Base-by-base conservation (phyloP, 2,888 invertebrate genomes). In the Muschampia plurimacula region DNA sequence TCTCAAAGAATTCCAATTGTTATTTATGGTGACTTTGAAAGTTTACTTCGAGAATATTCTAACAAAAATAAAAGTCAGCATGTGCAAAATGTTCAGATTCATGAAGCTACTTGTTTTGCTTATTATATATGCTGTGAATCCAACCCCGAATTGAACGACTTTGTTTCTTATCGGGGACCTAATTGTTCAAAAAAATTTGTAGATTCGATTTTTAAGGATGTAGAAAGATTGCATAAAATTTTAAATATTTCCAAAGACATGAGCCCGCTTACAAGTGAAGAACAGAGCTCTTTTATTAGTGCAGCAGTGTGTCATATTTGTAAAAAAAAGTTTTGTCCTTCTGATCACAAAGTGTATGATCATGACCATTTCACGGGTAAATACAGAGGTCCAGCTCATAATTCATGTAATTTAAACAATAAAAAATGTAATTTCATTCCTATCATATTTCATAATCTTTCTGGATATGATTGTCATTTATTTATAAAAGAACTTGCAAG, bases 341-440 rank as follows among this genome's bases (percentile, higher is more conserved):
- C 62, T 13, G 62, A 63, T 41, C 15, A 63, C 62, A 63, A 63
- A 63, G 62, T 63, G 8, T 41, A 41, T 63, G 62, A 63, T 41
- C 62, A 63, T 63, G 62, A 63, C 62, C 62, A 63, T 41, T 63
- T 63, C 62, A 63, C 62, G 10, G 62, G 62, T 63, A 63, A 63
- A 63, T 63, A 63, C 62, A 63, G 62, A 63, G 62, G 62, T 39
- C 41, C 62, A 63, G 62, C 62, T 63, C 41, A 75, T 63, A 13
- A 69, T 66, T 65, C 32, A 22, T 79, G 77, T 67, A 79, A 78
- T 63, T 65, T 81, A 49, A 63, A 52, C 10, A 75, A 67, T 62
- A 75, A 41, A 72, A 73, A 75, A 13, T 71, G 74, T 59, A 39
- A 74, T 65, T 80, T 79, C 28, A 72, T 81, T 13, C 79, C 80